A percentile compares a stretch with the other conserved stretches of the same genome.
Evolutionary conservation across 2,113 vertebrate genomes (phyloP).

Genomic region (human): GRCh38 chr9:16911001-16911500

Average conservation of each 20-base stretch:
- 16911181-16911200: background rate
- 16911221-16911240: background rate
- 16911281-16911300: slow-evolving; percentile 52
- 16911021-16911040: slow-evolving; percentile 44
- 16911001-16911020: slow-evolving; percentile 67
- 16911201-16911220: background rate
- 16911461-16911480: background rate
- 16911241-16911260: background rate
- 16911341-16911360: background rate
- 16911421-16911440: background rate
- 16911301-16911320: slow-evolving; percentile 41
- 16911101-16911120: slow-evolving; percentile 23
- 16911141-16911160: slow-evolving; percentile 49
- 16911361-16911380: background rate
- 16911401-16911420: slow-evolving; percentile 7
- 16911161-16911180: slow-evolving; percentile 9
- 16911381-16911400: background rate
- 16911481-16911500: background rate
- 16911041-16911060: slow-evolving; percentile 27
- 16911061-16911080: slow-evolving; percentile 39
- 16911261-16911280: background rate
- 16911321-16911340: slow-evolving; percentile 8
- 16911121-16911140: slow-evolving; percentile 48
- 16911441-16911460: background rate
- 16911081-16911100: slow-evolving; percentile 49